These are phyloP conservation scores for Pomatorhinus ruficollis DNA, from an alignment of 2,113 vertebrate genomes.

Conservation along the genomic window DNA sequence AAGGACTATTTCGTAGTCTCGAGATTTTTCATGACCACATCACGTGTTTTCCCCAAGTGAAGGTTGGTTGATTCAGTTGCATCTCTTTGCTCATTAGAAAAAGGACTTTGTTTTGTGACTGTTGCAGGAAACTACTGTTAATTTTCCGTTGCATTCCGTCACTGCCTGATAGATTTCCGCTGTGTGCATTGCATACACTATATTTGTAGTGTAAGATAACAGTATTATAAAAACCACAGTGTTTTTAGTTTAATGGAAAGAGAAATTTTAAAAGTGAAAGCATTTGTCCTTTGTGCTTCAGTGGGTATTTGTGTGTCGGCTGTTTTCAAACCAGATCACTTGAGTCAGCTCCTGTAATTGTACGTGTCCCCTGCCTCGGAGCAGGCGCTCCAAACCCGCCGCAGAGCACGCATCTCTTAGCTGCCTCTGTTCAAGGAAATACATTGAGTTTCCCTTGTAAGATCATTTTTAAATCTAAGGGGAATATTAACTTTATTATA, in stretches of 20 bases:
- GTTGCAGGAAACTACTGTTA: neutral
- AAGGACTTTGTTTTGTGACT: neutral
- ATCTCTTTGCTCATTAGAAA: neutral
- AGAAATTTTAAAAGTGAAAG: neutral
- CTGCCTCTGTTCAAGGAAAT: neutral
- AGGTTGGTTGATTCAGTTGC: neutral
- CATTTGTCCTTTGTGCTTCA: neutral
- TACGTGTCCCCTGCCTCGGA: neutral
- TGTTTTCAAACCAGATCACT: neutral
- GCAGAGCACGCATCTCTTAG: fast-evolving
- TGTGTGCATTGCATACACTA: fast-evolving
- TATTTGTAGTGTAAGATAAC: neutral
- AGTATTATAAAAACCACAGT: neutral
- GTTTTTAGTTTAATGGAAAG: neutral
- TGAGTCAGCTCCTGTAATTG: neutral
- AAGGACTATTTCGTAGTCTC: neutral
- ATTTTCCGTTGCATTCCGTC: neutral
- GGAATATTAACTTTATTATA: neutral
- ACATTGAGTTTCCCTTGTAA: neutral
- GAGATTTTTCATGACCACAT: neutral
- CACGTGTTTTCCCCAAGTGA: neutral
- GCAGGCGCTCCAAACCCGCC: fast-evolving
- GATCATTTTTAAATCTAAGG: neutral
- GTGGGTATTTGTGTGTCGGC: neutral
- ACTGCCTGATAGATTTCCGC: neutral